Evolutionary conservation across 2,113 vertebrate genomes (phyloP).

Genomic region (Lophura nycthemera): DNA sequence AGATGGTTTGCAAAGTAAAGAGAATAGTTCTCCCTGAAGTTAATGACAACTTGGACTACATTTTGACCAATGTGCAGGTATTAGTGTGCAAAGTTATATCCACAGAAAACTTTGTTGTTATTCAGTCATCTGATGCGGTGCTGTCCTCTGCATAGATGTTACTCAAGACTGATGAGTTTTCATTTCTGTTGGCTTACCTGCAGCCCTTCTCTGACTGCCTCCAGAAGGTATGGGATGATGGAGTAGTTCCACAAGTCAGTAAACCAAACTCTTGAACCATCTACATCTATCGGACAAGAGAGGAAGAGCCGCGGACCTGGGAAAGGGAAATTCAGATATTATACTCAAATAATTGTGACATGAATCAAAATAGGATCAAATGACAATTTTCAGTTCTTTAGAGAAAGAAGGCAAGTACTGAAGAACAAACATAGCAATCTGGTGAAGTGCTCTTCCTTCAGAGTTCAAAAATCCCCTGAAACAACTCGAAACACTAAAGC

Average conservation of each 20-base stretch:
- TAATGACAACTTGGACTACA: background rate
- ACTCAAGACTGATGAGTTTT: background rate
- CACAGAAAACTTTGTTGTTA: background rate
- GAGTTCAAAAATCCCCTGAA: background rate
- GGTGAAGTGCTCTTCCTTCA: background rate
- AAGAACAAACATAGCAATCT: rapidly evolving
- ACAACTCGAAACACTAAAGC: background rate
- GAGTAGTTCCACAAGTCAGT: slow-evolving; percentile 99
- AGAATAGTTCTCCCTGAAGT: background rate
- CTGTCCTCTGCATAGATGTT: background rate
- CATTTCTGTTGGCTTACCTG: slow-evolving; percentile 82
- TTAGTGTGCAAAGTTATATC: rapidly evolving
- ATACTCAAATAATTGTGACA: background rate
- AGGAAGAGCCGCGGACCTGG: slow-evolving; percentile 95
- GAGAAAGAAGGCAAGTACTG: background rate
- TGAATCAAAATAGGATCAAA: background rate
- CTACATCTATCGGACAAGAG: slow-evolving; percentile 96
- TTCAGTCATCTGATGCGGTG: background rate
- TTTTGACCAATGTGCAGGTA: background rate
- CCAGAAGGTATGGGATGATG: slow-evolving; percentile 96
- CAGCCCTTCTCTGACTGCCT: slow-evolving; percentile 96
- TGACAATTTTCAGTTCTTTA: background rate
- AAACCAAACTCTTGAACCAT: slow-evolving; percentile 98
- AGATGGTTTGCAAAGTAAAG: background rate
- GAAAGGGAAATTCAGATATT: background rate